Base-by-base conservation (phyloP, 2,888 invertebrate species). In the Papilio demoleus region DNA sequence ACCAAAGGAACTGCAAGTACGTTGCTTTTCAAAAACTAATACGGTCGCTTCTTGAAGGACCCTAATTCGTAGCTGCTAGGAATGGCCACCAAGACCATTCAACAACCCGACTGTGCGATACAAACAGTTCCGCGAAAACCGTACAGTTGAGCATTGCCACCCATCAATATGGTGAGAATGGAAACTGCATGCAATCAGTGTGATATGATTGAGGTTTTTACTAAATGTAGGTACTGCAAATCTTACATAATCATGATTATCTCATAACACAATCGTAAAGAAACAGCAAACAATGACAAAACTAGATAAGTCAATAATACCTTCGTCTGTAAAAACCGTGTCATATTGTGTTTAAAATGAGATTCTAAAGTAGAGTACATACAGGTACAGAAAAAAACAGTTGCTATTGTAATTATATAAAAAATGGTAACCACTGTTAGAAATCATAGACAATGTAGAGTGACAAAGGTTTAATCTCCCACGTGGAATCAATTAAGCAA, bases 201-300 rank as follows among this genome's bases (percentile, higher is more conserved):
- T 56, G 17, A 31, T 56, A 56, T 17, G 53, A 56, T 53, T 14
- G 6, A 47, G 8, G 31, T 31, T 56, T 27, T 56, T 53, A 56
- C 53, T 17, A 17, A 17, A 27, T 8, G n/a, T 27, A 4, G 2
- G 27, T 24, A 22, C 27, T 31, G 9, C 31, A 56, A 17, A 17
- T 6, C 9, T 17, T 56, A 56, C 31, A 56, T 56, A 31, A 31
- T 2, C 11, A 9, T 3, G 27, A n/a, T 9, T 27, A 53, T 31
- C 31, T 56, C 4, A 6, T 31, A 9, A 53, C 11, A 53, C 53
- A 53, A 17, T 53, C 8, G 24, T 31, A 53, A 50, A 24, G 12
- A 50, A 31, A 3, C 9, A 53, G 53, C n/a, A 14, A 50, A 24
- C 27, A 27, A 50, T n/a, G 27, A 50, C 50, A 50, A 4, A 8